phyloP scores from a whole-genome alignment of 2,797 vertebrate genomes.

The Basileuterus tristriatus region DNA sequence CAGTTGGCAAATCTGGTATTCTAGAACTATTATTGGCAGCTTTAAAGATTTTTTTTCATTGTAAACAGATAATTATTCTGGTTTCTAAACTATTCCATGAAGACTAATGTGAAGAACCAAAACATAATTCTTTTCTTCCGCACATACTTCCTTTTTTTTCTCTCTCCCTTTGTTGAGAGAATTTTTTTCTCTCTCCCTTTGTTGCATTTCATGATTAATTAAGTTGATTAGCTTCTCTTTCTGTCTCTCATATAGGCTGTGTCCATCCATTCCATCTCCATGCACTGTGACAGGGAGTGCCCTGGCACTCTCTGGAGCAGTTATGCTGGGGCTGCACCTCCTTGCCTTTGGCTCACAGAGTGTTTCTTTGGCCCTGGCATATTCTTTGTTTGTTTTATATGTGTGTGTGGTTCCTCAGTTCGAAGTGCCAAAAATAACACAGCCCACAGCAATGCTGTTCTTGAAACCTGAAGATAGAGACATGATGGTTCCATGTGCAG shows the following conservation, averaged over 20 bases:
- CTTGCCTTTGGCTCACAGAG: neutral
- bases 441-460: slow-evolving; percentile 38
- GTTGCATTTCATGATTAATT: neutral
- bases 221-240: neutral
- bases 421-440: slow-evolving; percentile 16
- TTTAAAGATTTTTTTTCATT: neutral
- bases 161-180: neutral
- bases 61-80: neutral
- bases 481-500: neutral
- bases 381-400: neutral
- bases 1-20: neutral
- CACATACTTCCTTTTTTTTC: neutral
- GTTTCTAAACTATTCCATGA: neutral
- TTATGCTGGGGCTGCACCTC: neutral
- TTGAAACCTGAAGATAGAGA: neutral
- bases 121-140: neutral
- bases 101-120: neutral
- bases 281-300: neutral
- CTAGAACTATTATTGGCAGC: neutral
- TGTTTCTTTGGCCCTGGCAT: neutral
- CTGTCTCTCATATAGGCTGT: neutral
- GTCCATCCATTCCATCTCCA: neutral
- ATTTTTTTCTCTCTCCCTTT: neutral
- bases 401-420: slow-evolving; percentile 34
- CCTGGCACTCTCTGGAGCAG: neutral